Conservation (phyloP, 2,797 vertebrate genomes). For the Phoxinus dragarum region DNA sequence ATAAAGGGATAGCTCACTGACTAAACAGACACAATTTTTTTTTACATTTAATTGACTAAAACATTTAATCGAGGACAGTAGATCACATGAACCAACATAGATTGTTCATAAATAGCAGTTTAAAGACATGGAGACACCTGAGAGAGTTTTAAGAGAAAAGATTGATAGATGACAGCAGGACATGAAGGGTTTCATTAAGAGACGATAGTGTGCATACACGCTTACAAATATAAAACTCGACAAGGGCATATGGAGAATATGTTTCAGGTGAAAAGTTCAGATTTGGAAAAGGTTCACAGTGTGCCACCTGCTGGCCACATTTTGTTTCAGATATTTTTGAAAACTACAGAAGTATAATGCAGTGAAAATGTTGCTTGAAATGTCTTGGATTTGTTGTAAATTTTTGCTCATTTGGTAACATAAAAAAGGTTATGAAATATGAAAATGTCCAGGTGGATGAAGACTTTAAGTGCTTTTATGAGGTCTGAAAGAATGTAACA, state of each 20-base stretch:
- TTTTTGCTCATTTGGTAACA: not conserved
- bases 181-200: not conserved
- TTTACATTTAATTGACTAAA: not conserved
- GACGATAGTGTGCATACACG: not conserved
- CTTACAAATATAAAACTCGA: not conserved
- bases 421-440: not conserved
- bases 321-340: not conserved
- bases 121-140: constrained; percentile 75
- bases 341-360: not conserved
- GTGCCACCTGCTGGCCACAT: constrained; percentile 45
- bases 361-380: not conserved
- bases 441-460: not conserved
- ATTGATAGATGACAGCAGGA: not conserved
- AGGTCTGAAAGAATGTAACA: not conserved
- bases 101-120: constrained; percentile 52
- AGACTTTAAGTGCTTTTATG: constrained; percentile 17
- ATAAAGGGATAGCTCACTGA: constrained; percentile 26
- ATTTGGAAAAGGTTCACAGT: constrained; percentile 10
- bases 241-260: not conserved
- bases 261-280: not conserved
- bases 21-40: constrained; percentile 11
- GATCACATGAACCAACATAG: constrained; percentile 8
- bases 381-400: not conserved
- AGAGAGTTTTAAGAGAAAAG: constrained; percentile 56
- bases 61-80: not conserved